These are phyloP conservation scores for Drosophila silvestris DNA, from an alignment of 2,888 invertebrate species.

Conservation along the genomic window DNA sequence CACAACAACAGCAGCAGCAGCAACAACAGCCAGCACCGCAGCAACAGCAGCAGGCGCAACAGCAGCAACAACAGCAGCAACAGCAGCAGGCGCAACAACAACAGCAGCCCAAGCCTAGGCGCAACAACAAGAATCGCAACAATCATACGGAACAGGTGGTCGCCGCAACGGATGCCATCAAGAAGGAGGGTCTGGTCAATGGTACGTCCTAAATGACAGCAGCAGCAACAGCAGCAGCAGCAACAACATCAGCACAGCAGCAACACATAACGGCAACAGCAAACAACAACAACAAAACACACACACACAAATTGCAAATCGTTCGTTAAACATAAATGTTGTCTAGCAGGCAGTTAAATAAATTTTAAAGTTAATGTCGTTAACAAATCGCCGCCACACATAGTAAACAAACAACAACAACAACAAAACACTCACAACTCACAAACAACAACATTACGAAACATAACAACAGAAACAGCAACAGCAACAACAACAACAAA, in stretches of 20 bases:
- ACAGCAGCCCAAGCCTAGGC: constrained; percentile 80
- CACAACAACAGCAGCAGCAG: constrained; percentile 60
- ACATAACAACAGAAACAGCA: constrained; percentile 23
- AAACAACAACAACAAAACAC: constrained; percentile 17
- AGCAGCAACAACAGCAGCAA: constrained; percentile 61
- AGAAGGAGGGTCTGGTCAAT: constrained; percentile 85
- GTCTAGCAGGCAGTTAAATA: constrained; percentile 46
- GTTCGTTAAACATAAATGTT: constrained; percentile 56
- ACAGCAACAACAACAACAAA: constrained; percentile 22
- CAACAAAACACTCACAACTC: constrained; percentile 37
- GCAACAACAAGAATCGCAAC: constrained; percentile 82
- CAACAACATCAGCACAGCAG: constrained; percentile 25
- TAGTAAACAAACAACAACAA: constrained; percentile 33
- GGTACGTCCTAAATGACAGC: constrained; percentile 83
- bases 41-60: constrained; percentile 55
- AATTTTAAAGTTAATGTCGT: constrained; percentile 62
- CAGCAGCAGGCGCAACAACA: constrained; percentile 61
- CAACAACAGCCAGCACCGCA: constrained; percentile 50
- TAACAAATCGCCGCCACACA: constrained; percentile 55
- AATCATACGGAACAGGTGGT: constrained; percentile 77
- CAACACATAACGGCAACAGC: constrained; percentile 7
- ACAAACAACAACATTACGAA: constrained; percentile 32
- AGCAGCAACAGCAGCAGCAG: constrained; percentile 34
- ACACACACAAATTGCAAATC: constrained; percentile 50
- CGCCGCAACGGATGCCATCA: constrained; percentile 77